Percentiles rank a stretch among this genome's conserved stretches.
These are phyloP conservation scores for Neoniphon sammara DNA, from an alignment of 2,797 vertebrate genomes.

Conservation along the genomic window DNA sequence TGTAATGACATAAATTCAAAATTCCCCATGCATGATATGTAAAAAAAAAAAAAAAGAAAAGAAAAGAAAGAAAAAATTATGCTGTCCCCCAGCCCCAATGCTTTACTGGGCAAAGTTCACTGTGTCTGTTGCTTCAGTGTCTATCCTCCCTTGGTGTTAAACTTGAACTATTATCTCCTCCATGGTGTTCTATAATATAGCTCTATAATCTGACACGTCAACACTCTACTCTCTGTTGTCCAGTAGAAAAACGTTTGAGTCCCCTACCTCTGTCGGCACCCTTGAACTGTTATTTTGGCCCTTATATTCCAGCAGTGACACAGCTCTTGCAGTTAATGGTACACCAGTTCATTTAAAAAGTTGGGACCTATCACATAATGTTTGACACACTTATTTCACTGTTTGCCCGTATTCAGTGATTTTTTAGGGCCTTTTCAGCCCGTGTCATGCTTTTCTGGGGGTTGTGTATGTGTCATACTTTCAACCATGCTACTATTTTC, in stretches of 20 bases:
- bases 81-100: slow-evolving; percentile 13
- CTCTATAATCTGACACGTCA: slow-evolving; percentile 32
- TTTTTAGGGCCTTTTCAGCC: slow-evolving; percentile 63
- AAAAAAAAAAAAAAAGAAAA: slow-evolving; percentile 36
- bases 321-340: slow-evolving; percentile 45
- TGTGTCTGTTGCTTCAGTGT: slow-evolving; percentile 53
- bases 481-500: slow-evolving; percentile 53
- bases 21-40: slow-evolving; percentile 62
- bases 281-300: slow-evolving; percentile 35
- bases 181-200: slow-evolving; percentile 47
- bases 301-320: slow-evolving; percentile 29
- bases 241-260: slow-evolving; percentile 29
- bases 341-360: slow-evolving; percentile 53
- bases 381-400: slow-evolving; percentile 54
- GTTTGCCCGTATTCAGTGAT: slow-evolving; percentile 71
- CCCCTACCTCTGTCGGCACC: slow-evolving; percentile 38
- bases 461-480: slow-evolving; percentile 54
- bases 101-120: slow-evolving; percentile 39
- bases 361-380: slow-evolving; percentile 49
- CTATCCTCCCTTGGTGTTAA: slow-evolving; percentile 53
- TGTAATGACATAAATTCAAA: slow-evolving; percentile 38
- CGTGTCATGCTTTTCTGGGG: slow-evolving; percentile 54
- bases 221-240: slow-evolving; percentile 53
- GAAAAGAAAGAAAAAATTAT: not conserved
- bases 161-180: slow-evolving; percentile 38